Conservation (phyloP, 2,797 vertebrate species). For the Spondyliosoma cantharus region DNA sequence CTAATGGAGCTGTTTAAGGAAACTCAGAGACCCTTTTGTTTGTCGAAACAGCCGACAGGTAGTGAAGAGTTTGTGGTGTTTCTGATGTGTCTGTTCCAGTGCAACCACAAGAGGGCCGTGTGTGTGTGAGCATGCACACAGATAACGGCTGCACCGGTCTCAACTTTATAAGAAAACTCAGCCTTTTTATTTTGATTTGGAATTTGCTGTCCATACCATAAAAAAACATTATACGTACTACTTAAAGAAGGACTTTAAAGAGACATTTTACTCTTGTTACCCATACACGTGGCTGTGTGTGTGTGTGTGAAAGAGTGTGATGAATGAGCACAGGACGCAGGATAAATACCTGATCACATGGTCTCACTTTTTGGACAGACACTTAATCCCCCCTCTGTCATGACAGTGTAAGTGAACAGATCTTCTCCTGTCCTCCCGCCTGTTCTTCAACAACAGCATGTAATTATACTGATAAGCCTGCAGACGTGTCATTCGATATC, state of each 20-base stretch:
- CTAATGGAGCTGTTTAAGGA: background rate
- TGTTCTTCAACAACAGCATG: slow-evolving; percentile 30
- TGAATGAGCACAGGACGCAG: background rate
- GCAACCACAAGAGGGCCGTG: slow-evolving; percentile 59
- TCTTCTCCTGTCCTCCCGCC: slow-evolving; percentile 1
- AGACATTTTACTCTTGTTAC: background rate
- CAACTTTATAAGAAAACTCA: background rate
- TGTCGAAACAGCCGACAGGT: background rate
- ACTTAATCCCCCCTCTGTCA: background rate
- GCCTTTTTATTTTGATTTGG: background rate
- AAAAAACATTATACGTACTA: background rate
- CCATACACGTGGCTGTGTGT: background rate
- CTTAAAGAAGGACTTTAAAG: background rate
- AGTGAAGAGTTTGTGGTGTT: background rate
- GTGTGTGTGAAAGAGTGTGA: background rate
- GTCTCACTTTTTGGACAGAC: slow-evolving; percentile 16
- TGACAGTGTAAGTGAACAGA: background rate
- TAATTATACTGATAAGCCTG: slow-evolving; percentile 56
- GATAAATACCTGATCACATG: background rate
- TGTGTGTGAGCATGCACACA: slow-evolving; percentile 26
- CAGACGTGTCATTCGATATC: slow-evolving; percentile 55
- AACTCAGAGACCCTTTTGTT: background rate
- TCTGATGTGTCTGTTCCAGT: slow-evolving; percentile 3
- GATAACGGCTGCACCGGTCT: slow-evolving; percentile 14
- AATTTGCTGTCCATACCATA: background rate